Conservation (phyloP, 2,113 vertebrate genomes). For the Hystrix cristata region DNA sequence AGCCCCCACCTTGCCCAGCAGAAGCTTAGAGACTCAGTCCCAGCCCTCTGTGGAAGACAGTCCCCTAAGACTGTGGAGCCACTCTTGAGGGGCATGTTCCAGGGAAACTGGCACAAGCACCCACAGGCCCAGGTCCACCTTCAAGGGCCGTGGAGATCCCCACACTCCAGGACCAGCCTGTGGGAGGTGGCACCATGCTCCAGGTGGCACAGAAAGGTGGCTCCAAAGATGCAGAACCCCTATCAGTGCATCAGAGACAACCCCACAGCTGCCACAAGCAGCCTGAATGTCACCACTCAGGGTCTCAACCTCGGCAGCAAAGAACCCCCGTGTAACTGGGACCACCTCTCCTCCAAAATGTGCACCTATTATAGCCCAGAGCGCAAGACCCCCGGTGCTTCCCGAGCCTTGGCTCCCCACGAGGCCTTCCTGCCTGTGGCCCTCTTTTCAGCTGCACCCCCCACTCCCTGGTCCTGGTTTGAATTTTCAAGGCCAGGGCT, state of each 20-base stretch:
- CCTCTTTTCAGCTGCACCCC: not conserved
- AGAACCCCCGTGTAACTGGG: slow-evolving; percentile 80
- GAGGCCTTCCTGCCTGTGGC: not conserved
- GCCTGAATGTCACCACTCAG: fast-evolving
- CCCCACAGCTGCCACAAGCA: fast-evolving
- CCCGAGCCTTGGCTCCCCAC: fast-evolving
- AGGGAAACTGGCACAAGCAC: fast-evolving
- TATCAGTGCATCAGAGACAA: fast-evolving
- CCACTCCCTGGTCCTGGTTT: slow-evolving; percentile 71
- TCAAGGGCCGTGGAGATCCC: not conserved
- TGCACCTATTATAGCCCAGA: not conserved
- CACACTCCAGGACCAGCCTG: fast-evolving
- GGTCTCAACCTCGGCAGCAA: slow-evolving; percentile 45
- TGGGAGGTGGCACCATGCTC: fast-evolving
- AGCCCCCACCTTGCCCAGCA: fast-evolving
- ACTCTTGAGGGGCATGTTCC: not conserved
- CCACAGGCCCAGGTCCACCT: fast-evolving
- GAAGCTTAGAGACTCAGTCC: not conserved
- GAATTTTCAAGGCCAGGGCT: slow-evolving; percentile 78
- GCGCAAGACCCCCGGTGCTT: not conserved
- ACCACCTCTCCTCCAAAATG: slow-evolving; percentile 46
- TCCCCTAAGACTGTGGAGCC: not conserved
- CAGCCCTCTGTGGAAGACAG: not conserved
- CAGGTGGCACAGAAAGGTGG: fast-evolving
- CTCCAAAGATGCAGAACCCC: fast-evolving